Base-by-base conservation (phyloP, 2,888 invertebrate genomes). In the Biston betularia region DNA sequence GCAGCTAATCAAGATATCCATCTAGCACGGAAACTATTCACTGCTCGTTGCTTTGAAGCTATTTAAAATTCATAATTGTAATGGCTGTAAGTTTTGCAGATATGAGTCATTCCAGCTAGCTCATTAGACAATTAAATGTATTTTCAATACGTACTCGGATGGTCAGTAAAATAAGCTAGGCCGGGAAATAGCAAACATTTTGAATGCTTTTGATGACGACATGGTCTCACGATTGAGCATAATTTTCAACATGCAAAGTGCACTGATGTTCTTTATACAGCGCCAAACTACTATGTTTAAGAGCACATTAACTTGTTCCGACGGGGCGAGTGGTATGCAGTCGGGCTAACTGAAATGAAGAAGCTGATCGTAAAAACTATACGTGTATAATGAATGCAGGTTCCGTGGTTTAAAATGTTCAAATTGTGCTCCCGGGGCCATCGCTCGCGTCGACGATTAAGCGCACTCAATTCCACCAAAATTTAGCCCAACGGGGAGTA, bases 391-490 rank as follows among this genome's bases (percentile, higher is more conserved):
- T 85, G 86, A 85, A 87, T 83, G 82, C 87, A 82, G 82, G 79
- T 71, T 68, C 65, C 65, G 73, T 60, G 72, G 77, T 74, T 79
- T 81, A 84, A 38, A 38, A 8, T 38, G 38, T 38, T 6, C 38
- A 24, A 86, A 86, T 84, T 84, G 82, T 77, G 83, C 77, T 83
- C 85, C 86, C 83, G 81, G 77, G 79, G 89, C 74, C 83, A 86
- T 82, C 85, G 88, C 86, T 84, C 84, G 89, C 86, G 86, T 86
- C 80, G 85, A 71, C 87, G 84, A 90, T 92, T 92, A 92, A 89
- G 86, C 88, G 85, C 86, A 89, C 89, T 92, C 91, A 91, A 92
- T 91, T 89, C 83, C 79, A 82, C 84, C 86, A 87, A 92, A 91
- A 90, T 87, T 87, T 87, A 88, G 88, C 89, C 87, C 88, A 80